phyloP scores from a whole-genome alignment of 2,113 vertebrate genomes.

The Halichoerus grypus region DNA sequence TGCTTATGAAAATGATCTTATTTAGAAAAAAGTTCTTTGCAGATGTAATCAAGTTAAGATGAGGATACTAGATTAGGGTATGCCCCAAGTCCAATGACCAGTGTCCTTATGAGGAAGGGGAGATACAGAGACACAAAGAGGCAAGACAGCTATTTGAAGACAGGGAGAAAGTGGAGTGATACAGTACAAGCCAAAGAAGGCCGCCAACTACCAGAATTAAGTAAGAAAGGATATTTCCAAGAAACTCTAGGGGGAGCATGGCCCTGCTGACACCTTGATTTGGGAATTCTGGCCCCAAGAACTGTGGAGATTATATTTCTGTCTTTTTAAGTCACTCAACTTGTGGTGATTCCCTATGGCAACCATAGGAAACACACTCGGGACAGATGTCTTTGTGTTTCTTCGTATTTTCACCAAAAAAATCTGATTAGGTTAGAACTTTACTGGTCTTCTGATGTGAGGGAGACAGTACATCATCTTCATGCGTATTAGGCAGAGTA shows the following conservation, averaged over 20 bases:
- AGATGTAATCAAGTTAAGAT: background rate
- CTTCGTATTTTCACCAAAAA: background rate
- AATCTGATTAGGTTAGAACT: background rate
- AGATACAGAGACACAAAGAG: background rate
- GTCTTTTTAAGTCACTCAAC: background rate
- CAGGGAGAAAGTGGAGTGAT: background rate
- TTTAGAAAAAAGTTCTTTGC: background rate
- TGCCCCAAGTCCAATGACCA: background rate
- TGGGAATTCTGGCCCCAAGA: background rate
- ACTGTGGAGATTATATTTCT: background rate
- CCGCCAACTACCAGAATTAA: background rate
- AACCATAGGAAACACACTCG: background rate
- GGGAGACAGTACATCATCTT: background rate
- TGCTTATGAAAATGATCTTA: background rate
- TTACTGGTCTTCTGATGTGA: background rate
- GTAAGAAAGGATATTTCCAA: background rate
- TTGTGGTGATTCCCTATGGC: background rate
- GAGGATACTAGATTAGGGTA: background rate
- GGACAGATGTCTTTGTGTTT: background rate
- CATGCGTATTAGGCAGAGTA: background rate
- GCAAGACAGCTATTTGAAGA: background rate
- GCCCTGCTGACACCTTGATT: background rate
- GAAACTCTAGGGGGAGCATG: background rate
- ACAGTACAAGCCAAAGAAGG: background rate
- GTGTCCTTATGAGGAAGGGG: background rate